These are phyloP conservation scores for Aphelenchoides besseyi DNA, from an alignment of 1,140 invertebrate species.

Conservation along the genomic window DNA sequence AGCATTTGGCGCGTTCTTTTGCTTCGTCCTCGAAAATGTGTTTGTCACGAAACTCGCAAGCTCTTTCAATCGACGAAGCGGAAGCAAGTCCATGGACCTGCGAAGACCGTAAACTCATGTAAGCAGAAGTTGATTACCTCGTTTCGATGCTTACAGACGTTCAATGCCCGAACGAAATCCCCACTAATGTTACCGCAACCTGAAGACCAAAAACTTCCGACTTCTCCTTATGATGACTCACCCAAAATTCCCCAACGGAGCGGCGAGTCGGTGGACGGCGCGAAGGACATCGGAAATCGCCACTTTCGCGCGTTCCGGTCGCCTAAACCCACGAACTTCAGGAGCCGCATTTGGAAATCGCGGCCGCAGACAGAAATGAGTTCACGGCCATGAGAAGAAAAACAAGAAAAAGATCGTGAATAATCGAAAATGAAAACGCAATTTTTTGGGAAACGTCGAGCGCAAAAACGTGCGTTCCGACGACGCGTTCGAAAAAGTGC, in stretches of 20 bases:
- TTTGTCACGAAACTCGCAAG: not conserved
- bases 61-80: not conserved
- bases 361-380: no score
- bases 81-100: not conserved
- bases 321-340: not conserved
- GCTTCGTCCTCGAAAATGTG: not conserved
- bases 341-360: not conserved
- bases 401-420: no score
- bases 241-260: slow-evolving; percentile 33
- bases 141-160: slow-evolving; percentile 23
- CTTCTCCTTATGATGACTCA: no score
- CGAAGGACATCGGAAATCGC: not conserved
- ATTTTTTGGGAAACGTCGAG: no score
- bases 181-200: slow-evolving; percentile 35
- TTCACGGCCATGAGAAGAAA: no score
- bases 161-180: slow-evolving; percentile 37
- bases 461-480: no score
- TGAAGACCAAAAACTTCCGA: no score
- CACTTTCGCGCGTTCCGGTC: not conserved
- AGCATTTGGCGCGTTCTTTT: slow-evolving; percentile 21
- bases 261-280: not conserved
- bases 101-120: no score
- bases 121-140: slow-evolving; percentile 27
- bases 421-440: no score
- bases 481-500: no score